Evolutionary conservation across 2,888 invertebrate species (phyloP).

Genomic region (Drosophila aldrichi): DNA sequence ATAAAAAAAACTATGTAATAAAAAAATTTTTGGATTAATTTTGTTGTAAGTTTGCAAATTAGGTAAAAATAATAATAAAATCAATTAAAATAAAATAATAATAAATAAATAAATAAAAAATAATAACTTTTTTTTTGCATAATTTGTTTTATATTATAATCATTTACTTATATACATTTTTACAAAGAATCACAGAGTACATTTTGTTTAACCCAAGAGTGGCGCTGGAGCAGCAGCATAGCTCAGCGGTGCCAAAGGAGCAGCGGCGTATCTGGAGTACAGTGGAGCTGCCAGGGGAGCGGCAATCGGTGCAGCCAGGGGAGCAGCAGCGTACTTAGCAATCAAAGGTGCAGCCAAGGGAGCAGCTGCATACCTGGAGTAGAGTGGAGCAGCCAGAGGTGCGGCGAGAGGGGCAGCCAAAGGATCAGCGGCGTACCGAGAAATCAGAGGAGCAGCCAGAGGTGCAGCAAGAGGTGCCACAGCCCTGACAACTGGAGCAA

Average conservation of each 20-base stretch:
- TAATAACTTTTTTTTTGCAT: too few species aligned
- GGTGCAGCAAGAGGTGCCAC: conserved; percentile 37
- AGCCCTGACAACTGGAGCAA: conserved; percentile 9
- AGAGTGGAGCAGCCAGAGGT: conserved; percentile 19
- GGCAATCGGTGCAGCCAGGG: background rate
- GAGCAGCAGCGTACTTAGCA: conserved; percentile 18
- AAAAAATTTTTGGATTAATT: too few species aligned
- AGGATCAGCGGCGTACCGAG: conserved; percentile 25
- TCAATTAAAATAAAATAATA: too few species aligned
- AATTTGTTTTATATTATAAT: background rate
- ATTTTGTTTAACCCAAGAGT: conserved; percentile 17
- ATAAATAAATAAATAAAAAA: too few species aligned
- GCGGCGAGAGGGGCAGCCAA: conserved; percentile 29
- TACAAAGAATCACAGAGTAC: conserved; percentile 23
- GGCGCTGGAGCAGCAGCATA: conserved; percentile 26
- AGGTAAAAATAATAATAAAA: too few species aligned
- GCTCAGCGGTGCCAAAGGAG: background rate
- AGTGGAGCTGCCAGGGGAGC: conserved; percentile 23
- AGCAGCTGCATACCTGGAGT: conserved; percentile 13
- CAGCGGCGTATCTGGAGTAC: conserved; percentile 8
- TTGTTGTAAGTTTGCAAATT: too few species aligned
- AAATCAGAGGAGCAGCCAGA: conserved; percentile 25
- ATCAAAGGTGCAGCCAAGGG: conserved; percentile 36
- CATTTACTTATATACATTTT: conserved; percentile 5
- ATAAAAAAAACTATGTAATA: too few species aligned